These are phyloP conservation scores for Melopsittacus undulatus DNA, from an alignment of 2,797 vertebrate genomes.

Conservation along the genomic window DNA sequence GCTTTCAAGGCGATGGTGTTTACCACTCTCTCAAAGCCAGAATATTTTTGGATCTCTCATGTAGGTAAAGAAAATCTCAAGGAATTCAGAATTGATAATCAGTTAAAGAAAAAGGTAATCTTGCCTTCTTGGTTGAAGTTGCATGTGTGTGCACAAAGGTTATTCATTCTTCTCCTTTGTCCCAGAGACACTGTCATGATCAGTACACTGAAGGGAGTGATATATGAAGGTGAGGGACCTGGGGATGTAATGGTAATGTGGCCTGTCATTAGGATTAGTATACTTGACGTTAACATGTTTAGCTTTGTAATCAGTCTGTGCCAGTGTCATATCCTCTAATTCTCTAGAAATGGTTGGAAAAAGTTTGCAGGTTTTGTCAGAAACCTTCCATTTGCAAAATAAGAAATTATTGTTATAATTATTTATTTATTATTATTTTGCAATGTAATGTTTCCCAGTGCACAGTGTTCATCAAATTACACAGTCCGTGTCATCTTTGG, in stretches of 20 bases:
- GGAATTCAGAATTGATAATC: not conserved
- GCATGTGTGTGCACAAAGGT: not conserved
- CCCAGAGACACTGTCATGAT: not conserved
- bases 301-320: not conserved
- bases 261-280: not conserved
- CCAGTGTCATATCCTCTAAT: not conserved
- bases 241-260: not conserved
- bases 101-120: not conserved
- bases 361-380: not conserved
- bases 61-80: not conserved
- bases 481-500: not conserved
- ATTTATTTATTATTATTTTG: not conserved
- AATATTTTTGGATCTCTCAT: not conserved
- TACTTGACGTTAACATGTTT: not conserved
- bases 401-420: not conserved
- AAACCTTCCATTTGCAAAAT: not conserved
- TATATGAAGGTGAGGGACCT: not conserved
- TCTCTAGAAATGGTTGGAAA: not conserved
- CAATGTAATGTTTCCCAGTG: not conserved
- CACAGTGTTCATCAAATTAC: not conserved
- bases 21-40: not conserved
- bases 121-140: not conserved
- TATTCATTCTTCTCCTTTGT: not conserved
- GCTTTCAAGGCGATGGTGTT: not conserved
- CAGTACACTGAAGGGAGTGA: not conserved